These are phyloP conservation scores for Papilio helenus DNA, from an alignment of 1,140 invertebrate species.

Conservation along the genomic window DNA sequence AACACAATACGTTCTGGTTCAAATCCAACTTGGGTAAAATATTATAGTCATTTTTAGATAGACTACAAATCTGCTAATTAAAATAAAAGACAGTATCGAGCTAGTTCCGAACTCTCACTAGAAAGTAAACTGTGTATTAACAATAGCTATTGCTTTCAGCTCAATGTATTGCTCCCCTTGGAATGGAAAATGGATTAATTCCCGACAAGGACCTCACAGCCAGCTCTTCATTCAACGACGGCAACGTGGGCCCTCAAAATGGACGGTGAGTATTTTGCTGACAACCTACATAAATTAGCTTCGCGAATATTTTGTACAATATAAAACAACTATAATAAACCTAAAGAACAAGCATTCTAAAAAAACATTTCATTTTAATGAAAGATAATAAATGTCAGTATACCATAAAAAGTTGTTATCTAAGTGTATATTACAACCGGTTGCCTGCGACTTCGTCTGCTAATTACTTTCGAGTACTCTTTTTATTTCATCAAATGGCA, in stretches of 20 bases:
- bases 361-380: not conserved
- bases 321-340: not conserved
- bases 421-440: constrained; percentile 1
- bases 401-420: not conserved
- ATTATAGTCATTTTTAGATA: not conserved
- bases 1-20: not conserved
- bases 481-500: constrained; percentile 23
- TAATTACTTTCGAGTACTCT: constrained; percentile 2
- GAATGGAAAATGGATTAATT: constrained; percentile 95
- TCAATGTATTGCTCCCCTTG: constrained; percentile 91
- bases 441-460: not conserved
- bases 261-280: constrained; percentile 88
- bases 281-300: not conserved
- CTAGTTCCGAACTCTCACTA: not conserved
- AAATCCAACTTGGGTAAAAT: not conserved
- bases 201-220: constrained; percentile 93
- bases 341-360: not conserved
- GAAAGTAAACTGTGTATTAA: not conserved
- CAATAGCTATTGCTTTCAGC: constrained; percentile 83
- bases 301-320: not conserved
- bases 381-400: not conserved
- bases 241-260: constrained; percentile 95
- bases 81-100: no score
- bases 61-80: not conserved
- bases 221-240: constrained; percentile 94